Conservation (phyloP, 2,888 invertebrate genomes). For the Cotesia congregata region DNA sequence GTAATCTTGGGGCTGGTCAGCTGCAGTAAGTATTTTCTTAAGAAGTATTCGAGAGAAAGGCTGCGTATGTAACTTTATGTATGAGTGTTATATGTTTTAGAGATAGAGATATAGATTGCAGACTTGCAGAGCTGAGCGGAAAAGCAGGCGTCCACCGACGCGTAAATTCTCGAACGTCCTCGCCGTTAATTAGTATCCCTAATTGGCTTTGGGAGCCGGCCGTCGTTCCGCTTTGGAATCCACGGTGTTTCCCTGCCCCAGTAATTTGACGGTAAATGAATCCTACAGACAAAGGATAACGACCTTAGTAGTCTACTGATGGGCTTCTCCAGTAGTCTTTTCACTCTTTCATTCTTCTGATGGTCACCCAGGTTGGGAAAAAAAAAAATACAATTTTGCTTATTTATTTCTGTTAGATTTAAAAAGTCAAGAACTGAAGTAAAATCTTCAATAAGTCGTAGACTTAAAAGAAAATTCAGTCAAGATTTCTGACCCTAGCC, state of each 20-base stretch:
- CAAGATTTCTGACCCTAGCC: too few species aligned
- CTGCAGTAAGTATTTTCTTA: too few species aligned
- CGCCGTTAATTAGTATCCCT: conserved; percentile 43
- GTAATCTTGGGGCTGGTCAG: conserved; percentile 6
- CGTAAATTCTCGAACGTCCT: conserved; percentile 40
- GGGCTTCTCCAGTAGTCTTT: conserved; percentile 5
- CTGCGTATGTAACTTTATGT: conserved; percentile 10
- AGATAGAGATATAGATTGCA: conserved; percentile 11
- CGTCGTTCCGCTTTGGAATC: conserved; percentile 36
- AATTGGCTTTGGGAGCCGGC: conserved; percentile 38
- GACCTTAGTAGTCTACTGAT: conserved; percentile 10
- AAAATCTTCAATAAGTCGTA: too few species aligned
- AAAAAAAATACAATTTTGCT: too few species aligned
- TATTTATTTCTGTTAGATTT: too few species aligned
- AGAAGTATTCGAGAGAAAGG: conserved; percentile 13
- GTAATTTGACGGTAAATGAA: conserved; percentile 33
- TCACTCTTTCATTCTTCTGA: conserved; percentile 12
- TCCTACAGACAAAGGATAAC: conserved; percentile 35
- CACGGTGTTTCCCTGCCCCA: conserved; percentile 36
- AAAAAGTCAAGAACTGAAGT: too few species aligned
- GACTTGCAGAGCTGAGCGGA: conserved; percentile 13
- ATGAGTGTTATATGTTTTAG: not conserved
- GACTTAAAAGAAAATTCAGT: too few species aligned
- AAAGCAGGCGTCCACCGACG: conserved; percentile 40
- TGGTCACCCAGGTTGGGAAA: not conserved